Percentiles rank a stretch among this genome's conserved stretches.
Evolutionary conservation across 2,113 vertebrate species (phyloP).

Genomic region (Elaphurus davidianus): DNA sequence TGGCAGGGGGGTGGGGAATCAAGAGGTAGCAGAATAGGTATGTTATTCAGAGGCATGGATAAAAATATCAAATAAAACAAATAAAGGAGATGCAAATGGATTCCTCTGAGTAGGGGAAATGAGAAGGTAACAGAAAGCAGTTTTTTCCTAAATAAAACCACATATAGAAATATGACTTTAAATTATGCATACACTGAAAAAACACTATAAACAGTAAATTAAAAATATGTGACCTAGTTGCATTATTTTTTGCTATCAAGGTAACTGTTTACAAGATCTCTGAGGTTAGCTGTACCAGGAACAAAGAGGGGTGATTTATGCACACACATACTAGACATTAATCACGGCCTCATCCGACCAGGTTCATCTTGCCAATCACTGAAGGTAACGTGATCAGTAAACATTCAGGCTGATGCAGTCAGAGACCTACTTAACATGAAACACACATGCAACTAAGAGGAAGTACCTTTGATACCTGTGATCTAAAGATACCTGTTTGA

Average conservation of each 20-base stretch:
- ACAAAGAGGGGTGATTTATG: neutral
- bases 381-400: neutral
- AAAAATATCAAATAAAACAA: neutral
- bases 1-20: rapidly evolving
- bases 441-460: too few relatives aligned
- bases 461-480: neutral
- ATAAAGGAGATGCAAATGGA: neutral
- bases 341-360: neutral
- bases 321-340: neutral
- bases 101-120: neutral
- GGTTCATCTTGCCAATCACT: neutral
- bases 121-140: neutral
- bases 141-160: neutral
- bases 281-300: neutral
- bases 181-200: neutral
- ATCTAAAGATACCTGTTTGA: neutral
- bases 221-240: neutral
- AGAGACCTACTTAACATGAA: neutral
- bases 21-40: neutral
- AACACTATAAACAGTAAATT: neutral
- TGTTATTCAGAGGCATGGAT: neutral
- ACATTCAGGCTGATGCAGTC: neutral
- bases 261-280: neutral
- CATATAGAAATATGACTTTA: neutral
- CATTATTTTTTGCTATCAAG: neutral